Base-by-base conservation (phyloP, 1,140 invertebrate genomes). In the Antheraea mylitta region DNA sequence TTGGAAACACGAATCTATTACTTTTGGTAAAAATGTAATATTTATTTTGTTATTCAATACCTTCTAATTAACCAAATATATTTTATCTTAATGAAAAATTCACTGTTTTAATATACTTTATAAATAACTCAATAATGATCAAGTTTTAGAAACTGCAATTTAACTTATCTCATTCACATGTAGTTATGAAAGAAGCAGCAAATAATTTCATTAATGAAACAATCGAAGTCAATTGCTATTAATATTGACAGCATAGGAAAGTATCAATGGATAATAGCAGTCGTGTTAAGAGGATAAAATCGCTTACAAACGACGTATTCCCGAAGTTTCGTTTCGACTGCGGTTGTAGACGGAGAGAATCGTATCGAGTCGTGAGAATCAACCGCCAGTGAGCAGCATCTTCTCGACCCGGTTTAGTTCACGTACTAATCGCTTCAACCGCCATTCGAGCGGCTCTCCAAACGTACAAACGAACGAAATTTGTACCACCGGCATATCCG, bases 371-470 rank as follows among this genome's bases (percentile, higher is more conserved):
- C 64, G 74, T 73, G 69, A 58, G 72, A 76, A 78, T 69, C 69
- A 61, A 58, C 10, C 45, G 53, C 48, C 65, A 70, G 77, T 70
- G 42, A 67, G 70, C 70, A 72, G 68, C 70, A 48, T 70, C 71
- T 75, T 69, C 72, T 71, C 72, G 78, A 80, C 82, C 77, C 66
- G 77, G 80, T 82, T 84, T 64, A 64, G 66, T 78, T 82, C 78
- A 77, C 73, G 80, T 76, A 68, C 64, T 62, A 48, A 18, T 37
- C 18, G 18, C 4, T 42, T 42, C 13, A 19, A 38, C 10, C 65
- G 53, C 9, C 36, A 58, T 64, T 62, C 69, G 60, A 78, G 72
- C 68, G 72, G 38, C 72, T 68, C 71, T 72, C 67, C 64, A 72
- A 75, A 80, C 77, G 61, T 63, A 45, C 61, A 80, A 78, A 66